A percentile compares a stretch with the other conserved stretches of the same genome.
Evolutionary conservation across 2,888 invertebrate genomes (phyloP).

Genomic region (Agrochola macilenta): DNA sequence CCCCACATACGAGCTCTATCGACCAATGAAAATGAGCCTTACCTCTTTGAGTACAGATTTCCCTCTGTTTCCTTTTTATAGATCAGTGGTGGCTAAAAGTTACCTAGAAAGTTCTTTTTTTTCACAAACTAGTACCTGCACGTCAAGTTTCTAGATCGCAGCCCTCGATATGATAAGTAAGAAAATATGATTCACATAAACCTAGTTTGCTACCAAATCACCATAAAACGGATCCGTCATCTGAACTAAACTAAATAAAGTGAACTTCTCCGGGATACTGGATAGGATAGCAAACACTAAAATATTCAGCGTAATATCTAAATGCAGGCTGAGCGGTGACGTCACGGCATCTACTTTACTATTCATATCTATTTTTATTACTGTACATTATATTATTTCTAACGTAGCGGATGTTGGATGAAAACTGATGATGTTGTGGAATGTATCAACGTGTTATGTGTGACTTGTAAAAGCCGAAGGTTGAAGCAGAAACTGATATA

Average conservation of each 20-base stretch:
- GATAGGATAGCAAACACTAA: slow-evolving; percentile 31
- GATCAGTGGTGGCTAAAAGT: background rate
- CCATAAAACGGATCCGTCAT: slow-evolving; percentile 5
- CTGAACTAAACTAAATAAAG: slow-evolving; percentile 29
- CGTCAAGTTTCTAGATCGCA: background rate
- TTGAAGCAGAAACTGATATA: too few relatives aligned
- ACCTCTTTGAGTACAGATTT: too few relatives aligned
- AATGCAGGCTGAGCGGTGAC: slow-evolving; percentile 35
- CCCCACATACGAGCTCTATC: too few relatives aligned
- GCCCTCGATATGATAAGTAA: background rate
- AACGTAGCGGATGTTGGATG: background rate
- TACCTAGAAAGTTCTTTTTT: background rate
- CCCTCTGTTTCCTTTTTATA: background rate
- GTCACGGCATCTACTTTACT: slow-evolving; percentile 15
- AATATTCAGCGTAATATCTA: slow-evolving; percentile 48
- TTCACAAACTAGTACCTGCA: background rate
- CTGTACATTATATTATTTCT: slow-evolving; percentile 12
- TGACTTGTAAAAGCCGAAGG: too few relatives aligned
- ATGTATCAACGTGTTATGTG: too few relatives aligned
- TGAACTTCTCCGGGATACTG: background rate
- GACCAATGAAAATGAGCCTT: too few relatives aligned
- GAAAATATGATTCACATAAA: background rate
- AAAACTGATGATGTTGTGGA: background rate
- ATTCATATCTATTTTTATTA: slow-evolving; percentile 34
- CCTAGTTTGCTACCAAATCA: slow-evolving; percentile 17